Evolutionary conservation across 2,888 invertebrate genomes (phyloP).

Genomic region (Eilema depressum): DNA sequence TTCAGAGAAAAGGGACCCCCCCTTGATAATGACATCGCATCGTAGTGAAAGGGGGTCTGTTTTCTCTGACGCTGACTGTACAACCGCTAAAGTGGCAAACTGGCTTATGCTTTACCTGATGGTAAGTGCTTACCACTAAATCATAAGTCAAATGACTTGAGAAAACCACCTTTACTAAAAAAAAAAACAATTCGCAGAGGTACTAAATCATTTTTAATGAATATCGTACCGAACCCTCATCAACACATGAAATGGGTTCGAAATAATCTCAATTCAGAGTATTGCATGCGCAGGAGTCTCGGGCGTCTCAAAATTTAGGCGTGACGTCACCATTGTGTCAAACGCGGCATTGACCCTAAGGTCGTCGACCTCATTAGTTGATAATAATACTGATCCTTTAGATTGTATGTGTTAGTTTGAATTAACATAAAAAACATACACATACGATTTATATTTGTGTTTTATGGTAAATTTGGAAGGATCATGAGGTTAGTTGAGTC

Average conservation of each 20-base stretch:
- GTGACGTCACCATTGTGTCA: constrained; percentile 48
- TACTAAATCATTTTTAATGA: background rate
- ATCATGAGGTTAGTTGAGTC: background rate
- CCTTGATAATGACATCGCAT: no score
- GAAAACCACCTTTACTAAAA: background rate
- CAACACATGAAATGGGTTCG: constrained; percentile 1
- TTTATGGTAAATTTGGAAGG: background rate
- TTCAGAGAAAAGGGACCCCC: no score
- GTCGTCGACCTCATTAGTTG: constrained; percentile 35
- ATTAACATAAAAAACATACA: background rate
- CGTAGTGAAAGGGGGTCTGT: no score
- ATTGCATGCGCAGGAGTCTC: constrained; percentile 6
- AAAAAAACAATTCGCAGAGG: background rate
- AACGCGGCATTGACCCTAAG: constrained; percentile 45
- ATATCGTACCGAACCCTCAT: background rate
- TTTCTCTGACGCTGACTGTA: no score
- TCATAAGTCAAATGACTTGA: background rate
- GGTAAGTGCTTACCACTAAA: background rate
- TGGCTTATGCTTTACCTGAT: no score
- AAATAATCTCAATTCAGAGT: constrained; percentile 15
- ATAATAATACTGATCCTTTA: constrained; percentile 15
- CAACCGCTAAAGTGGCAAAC: no score
- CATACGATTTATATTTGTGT: background rate
- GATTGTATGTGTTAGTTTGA: constrained; percentile 1
- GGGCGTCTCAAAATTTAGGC: constrained; percentile 18